Conservation (phyloP, 2,797 vertebrate species). For the Echeneis naucrates region DNA sequence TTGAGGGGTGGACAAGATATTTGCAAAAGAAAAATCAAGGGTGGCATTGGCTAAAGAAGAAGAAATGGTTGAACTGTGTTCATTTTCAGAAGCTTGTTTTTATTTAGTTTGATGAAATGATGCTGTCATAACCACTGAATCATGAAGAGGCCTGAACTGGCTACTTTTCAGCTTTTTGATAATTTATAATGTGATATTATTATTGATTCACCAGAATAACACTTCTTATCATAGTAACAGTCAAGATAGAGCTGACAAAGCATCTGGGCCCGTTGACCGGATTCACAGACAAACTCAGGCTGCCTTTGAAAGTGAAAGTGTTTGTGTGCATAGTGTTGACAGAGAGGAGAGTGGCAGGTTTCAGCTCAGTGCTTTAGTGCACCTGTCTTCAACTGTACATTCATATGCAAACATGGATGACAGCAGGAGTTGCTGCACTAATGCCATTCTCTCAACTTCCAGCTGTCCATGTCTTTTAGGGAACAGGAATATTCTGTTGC, state of each 20-base stretch:
- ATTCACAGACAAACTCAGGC: constrained; percentile 15
- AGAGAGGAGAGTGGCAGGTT: neutral
- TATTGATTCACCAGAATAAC: too few species aligned
- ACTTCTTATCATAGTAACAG: neutral
- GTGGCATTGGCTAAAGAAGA: too few species aligned
- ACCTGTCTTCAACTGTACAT: constrained; percentile 24
- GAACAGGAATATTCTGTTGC: neutral
- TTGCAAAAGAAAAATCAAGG: too few species aligned
- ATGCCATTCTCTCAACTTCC: neutral
- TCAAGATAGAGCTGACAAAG: neutral
- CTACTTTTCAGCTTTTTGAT: too few species aligned
- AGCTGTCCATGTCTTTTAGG: neutral
- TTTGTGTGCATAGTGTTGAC: constrained; percentile 9
- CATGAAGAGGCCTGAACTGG: too few species aligned
- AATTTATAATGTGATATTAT: too few species aligned
- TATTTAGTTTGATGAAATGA: too few species aligned
- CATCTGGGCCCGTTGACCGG: neutral
- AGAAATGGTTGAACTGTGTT: too few species aligned
- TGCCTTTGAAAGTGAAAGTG: constrained; percentile 20
- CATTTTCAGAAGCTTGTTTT: too few species aligned
- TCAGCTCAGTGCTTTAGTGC: constrained; percentile 2
- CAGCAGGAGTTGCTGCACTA: neutral
- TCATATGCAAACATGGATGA: constrained; percentile 10
- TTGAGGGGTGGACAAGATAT: too few species aligned
- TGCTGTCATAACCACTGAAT: too few species aligned